Percentiles rank a stretch among this genome's conserved stretches.
These are phyloP conservation scores for Tragelaphus strepsiceros DNA, from an alignment of 2,113 vertebrate genomes.

Conservation along the genomic window DNA sequence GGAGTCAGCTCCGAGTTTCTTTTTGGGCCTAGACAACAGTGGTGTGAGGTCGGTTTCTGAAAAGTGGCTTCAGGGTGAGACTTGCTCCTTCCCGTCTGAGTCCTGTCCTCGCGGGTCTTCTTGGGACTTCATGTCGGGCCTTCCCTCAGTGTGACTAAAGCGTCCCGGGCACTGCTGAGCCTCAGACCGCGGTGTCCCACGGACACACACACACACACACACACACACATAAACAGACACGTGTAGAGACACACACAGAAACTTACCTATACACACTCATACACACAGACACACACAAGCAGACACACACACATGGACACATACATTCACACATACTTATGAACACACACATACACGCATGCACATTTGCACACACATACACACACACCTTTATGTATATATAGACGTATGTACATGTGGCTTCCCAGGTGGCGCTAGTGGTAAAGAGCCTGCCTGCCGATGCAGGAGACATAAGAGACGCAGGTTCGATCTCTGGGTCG, in stretches of 20 bases:
- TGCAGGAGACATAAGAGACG: neutral
- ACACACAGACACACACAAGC: too few species aligned
- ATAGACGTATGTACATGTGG: neutral
- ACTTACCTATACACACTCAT: too few species aligned
- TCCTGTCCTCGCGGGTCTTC: accelerated
- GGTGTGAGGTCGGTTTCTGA: too few species aligned
- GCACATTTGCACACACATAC: neutral
- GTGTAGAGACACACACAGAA: too few species aligned
- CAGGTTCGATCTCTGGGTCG: neutral
- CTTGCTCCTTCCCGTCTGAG: accelerated
- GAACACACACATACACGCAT: neutral
- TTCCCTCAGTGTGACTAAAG: neutral
- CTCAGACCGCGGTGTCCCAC: accelerated
- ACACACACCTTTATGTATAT: accelerated
- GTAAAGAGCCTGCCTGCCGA: accelerated
- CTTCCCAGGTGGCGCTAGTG: neutral
- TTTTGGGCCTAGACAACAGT: accelerated
- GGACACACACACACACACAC: neutral
- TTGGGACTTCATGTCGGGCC: too few species aligned
- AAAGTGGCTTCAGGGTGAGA: accelerated
- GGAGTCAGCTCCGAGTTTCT: neutral
- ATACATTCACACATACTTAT: accelerated
- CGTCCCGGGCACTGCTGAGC: accelerated
- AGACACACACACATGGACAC: too few species aligned
- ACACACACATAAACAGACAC: too few species aligned